Evolutionary conservation across 2,888 invertebrate species (phyloP), one percentile per base, ranked within the genome.

Genomic region (Amblyjoppa fuscipennis): DNA sequence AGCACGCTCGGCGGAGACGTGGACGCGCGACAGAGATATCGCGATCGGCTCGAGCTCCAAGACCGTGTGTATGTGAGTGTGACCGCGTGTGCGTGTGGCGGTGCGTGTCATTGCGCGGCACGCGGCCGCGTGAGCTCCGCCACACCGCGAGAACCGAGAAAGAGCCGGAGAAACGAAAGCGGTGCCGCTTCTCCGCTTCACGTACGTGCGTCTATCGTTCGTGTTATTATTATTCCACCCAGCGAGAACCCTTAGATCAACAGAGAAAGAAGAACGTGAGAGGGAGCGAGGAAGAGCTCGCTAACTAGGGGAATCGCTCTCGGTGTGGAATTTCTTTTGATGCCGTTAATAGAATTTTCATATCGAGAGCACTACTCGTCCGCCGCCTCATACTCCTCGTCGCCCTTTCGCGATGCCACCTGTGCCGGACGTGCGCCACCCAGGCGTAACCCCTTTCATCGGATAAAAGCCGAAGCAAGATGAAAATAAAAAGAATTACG

Each of bases 81-180:
- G 34, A 16, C 64, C 69, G 64, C 51, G 87, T 31, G 51, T 82
- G 87, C 88, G 87, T 88, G 88, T 89, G 88, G 80, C 87, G 87
- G 86, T 89, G 88, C 89, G 89, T 90, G 89, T 89, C 89, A 89
- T 90, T 89, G 88, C 81, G 83, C 86, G 84, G 88, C 89, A 87
- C 87, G 86, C 88, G 87, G 86, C 87, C 68, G 73, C 82, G 64
- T 79, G 82, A 85, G 85, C 85, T 74, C 68, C 81, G 84, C 80
- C 86, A 76, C 84, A 81, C 75, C 68, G 81, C 85, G 81, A 61
- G 76, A 83, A 84, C 68, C 78, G 51, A 73, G 25, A 75, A 71
- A 64, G 70, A 80, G 80, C 64, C 59, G 75, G 59, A 74, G 66
- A 86, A 81, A 81, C 41, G 78, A 75, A 77, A 77, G 74, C 45